Evolutionary conservation across 2,888 invertebrate genomes (phyloP), one percentile per base, ranked within the genome.

Genomic region (Diarsia mendica): DNA sequence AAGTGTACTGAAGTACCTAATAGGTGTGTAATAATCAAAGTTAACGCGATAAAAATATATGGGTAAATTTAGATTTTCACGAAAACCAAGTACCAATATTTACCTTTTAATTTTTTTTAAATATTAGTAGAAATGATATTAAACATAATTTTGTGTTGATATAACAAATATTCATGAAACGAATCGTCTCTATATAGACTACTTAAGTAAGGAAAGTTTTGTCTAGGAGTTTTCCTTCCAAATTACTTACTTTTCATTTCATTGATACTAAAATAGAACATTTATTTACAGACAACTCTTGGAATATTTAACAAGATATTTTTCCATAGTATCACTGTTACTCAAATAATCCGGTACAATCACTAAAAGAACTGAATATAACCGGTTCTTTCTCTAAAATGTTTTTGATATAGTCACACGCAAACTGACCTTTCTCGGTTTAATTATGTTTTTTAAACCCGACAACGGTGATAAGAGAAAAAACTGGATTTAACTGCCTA

Each of bases 401-500:
- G 13, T 53, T 53, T 18, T 6, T 61, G 13, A 15, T 20, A 48
- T n/a, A 48, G 11, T 28, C 39, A 66, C 60, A 11, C 65, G 65
- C 33, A 39, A 15, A 15, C 1, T 13, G 77, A 75, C 75, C 77
- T 81, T 61, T 48, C 13, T 39, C 11, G 11, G 1, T 10, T 3
- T 18, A 13, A 11, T 53, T 51, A 18, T 46, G 55, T 80, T 58
- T 64, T 53, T 79, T 23, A 20, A 64, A 13, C 10, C 65, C 23
- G n/a, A 9, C 46, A n/a, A 3, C 39, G 2, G 11, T 28, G 67
- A 82, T 81, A 78, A 58, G 4, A 18, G 4, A 18, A 1, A 1
- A 8, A 46, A 65, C 58, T 46, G 60, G 76, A 28, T 67, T 1
- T 0, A 64, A 61, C 80, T 48, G 60, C 13, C n/a, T 75, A 15